Conservation (phyloP, 2,113 vertebrate genomes). For the Nanger granti region DNA sequence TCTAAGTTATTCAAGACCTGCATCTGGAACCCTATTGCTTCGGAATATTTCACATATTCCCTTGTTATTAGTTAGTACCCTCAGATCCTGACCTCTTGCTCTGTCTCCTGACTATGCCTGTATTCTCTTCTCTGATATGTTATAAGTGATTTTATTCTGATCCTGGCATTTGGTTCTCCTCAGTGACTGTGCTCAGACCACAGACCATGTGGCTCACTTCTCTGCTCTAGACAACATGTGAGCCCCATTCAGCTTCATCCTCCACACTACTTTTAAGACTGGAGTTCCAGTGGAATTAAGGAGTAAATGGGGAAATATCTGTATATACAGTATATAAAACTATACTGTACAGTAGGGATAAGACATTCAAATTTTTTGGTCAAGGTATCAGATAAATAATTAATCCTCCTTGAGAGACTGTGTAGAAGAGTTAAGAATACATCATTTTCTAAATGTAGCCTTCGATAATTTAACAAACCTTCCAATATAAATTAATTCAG, state of each 20-base stretch:
- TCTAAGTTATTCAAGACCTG: background rate
- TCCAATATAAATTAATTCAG: background rate
- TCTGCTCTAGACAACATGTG: background rate
- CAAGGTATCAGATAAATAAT: background rate
- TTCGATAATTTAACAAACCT: background rate
- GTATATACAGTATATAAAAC: background rate
- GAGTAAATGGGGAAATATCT: background rate
- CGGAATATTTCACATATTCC: rapidly evolving
- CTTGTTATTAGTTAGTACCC: too few species aligned
- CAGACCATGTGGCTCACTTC: background rate
- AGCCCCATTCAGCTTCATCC: background rate
- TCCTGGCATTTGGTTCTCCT: background rate
- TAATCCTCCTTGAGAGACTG: background rate
- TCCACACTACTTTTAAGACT: background rate
- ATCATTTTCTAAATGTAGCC: background rate
- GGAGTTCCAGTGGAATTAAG: background rate
- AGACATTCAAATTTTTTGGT: background rate
- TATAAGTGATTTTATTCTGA: background rate
- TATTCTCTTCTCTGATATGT: background rate
- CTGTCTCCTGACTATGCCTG: background rate
- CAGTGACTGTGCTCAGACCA: background rate
- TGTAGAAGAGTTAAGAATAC: background rate
- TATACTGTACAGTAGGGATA: background rate
- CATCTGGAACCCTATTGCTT: background rate
- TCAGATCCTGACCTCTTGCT: background rate